A percentile compares a stretch with the other conserved stretches of the same genome.
These are phyloP conservation scores for Athene cunicularia DNA, from an alignment of 2,113 vertebrate species.

Conservation along the genomic window DNA sequence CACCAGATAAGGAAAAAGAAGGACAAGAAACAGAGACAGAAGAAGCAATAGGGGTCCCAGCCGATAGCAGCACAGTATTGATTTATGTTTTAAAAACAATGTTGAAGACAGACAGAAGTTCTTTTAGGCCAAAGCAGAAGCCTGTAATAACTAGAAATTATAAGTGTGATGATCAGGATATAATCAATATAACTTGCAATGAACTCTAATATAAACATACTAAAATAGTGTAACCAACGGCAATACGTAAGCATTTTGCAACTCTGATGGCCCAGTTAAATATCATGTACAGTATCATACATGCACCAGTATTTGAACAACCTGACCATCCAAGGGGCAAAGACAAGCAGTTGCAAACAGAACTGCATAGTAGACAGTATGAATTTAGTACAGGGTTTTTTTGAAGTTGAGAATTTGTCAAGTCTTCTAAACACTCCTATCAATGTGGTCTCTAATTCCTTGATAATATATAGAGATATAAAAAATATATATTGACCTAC, in stretches of 20 bases:
- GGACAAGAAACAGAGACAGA: neutral
- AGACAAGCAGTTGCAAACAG: neutral
- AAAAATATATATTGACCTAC: neutral
- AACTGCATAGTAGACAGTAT: neutral
- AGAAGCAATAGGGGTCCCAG: neutral
- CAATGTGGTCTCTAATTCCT: neutral
- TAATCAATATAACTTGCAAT: neutral
- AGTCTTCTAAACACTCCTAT: neutral
- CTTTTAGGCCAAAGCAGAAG: neutral
- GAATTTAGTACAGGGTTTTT: neutral
- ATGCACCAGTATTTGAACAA: accelerated
- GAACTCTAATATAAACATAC: neutral
- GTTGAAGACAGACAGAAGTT: neutral
- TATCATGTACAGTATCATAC: too few species aligned
- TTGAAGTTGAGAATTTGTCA: neutral
- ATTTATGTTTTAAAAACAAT: neutral
- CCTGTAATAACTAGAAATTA: neutral
- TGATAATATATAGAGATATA: neutral
- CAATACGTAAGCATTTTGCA: neutral
- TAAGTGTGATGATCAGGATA: neutral
- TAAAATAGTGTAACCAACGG: neutral
- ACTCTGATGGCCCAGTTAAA: neutral
- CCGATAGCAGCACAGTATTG: accelerated
- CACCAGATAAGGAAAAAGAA: neutral
- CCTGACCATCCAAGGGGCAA: neutral